Percentiles rank a stretch among this genome's conserved stretches.
phyloP scores from a whole-genome alignment of 2,888 invertebrate genomes.

The Hipparchia sbordonii region DNA sequence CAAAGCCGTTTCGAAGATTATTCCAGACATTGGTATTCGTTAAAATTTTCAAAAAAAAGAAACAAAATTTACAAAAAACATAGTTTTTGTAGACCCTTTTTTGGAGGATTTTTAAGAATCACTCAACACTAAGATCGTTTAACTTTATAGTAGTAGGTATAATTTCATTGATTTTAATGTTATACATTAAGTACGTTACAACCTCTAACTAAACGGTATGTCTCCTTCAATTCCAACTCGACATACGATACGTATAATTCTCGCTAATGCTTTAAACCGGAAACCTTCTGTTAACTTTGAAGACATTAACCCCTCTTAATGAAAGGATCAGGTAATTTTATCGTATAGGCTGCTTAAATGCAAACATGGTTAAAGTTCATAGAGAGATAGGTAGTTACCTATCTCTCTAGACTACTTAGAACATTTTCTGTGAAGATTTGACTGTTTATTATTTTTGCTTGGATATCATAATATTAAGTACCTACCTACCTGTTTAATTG shows the following conservation, averaged over 20 bases:
- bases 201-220: constrained; percentile 13
- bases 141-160: too few species aligned
- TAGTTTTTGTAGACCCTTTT: too few species aligned
- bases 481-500: too few species aligned
- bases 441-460: neutral
- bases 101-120: too few species aligned
- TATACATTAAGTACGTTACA: neutral
- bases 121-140: too few species aligned
- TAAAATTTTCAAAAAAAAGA: too few species aligned
- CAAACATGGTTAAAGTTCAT: neutral
- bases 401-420: neutral
- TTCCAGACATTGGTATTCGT: too few species aligned
- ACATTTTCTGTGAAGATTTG: neutral
- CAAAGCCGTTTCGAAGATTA: too few species aligned
- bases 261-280: constrained; percentile 37
- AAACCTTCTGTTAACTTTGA: constrained; percentile 35
- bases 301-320: constrained; percentile 37
- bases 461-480: neutral
- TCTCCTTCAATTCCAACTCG: constrained; percentile 25
- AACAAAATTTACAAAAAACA: too few species aligned
- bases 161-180: constrained; percentile 11
- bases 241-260: constrained; percentile 34
- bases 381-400: too few species aligned
- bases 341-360: constrained; percentile 9
- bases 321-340: constrained; percentile 31